Evolutionary conservation across 2,888 invertebrate genomes (phyloP).

Genomic region (Syritta pipiens): DNA sequence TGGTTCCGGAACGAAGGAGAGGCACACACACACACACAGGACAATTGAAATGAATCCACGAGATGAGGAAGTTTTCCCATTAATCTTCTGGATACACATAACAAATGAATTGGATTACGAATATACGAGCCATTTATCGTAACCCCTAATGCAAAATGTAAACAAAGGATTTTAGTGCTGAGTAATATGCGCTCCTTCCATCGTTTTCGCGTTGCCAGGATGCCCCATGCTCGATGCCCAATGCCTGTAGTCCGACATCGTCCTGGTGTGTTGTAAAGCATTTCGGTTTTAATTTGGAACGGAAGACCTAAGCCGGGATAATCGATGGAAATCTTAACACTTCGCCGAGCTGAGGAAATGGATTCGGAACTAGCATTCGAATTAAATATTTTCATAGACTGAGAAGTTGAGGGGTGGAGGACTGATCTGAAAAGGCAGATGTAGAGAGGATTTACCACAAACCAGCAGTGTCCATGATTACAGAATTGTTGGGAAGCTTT

Average conservation of each 20-base stretch:
- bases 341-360: background rate
- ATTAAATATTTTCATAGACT: background rate
- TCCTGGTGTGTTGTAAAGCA: background rate
- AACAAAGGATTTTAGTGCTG: slow-evolving; percentile 10
- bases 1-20: too few species aligned
- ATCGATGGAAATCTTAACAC: slow-evolving; percentile 12
- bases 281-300: background rate
- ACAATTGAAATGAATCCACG: background rate
- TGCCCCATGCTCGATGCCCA: too few species aligned
- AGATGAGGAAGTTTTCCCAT: slow-evolving; percentile 40
- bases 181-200: slow-evolving; percentile 6
- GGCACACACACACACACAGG: too few species aligned
- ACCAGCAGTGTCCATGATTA: too few species aligned
- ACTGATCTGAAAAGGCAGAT: too few species aligned
- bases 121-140: background rate
- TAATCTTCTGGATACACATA: slow-evolving; percentile 32
- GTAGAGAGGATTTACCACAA: too few species aligned
- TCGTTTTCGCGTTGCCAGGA: too few species aligned
- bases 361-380: background rate
- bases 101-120: slow-evolving; percentile 28
- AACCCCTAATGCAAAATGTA: slow-evolving; percentile 6
- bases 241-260: background rate
- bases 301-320: background rate
- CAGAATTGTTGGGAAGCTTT: too few species aligned
- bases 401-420: background rate